Evolutionary conservation across 2,113 vertebrate genomes (phyloP).

Genomic region (Martes martes): DNA sequence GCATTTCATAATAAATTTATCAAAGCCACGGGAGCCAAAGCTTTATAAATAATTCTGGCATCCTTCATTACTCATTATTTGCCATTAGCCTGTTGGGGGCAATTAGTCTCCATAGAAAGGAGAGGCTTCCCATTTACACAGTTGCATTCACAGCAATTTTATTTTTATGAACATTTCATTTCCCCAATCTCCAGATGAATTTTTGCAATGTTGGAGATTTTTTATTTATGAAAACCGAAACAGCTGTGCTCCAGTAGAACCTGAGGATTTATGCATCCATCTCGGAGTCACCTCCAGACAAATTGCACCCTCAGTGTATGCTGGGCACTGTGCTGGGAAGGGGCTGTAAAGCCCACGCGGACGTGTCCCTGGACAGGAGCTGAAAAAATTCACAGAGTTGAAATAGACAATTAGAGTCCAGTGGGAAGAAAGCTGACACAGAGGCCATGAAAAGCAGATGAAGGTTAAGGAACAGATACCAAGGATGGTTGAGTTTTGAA

Average conservation of each 20-base stretch:
- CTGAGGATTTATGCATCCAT: no score
- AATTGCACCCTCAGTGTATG: accelerated
- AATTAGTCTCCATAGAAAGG: not conserved
- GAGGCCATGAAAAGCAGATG: not conserved
- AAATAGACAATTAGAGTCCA: not conserved
- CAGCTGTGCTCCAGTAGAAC: not conserved
- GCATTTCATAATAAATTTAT: conserved; percentile 20
- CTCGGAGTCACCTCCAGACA: not conserved
- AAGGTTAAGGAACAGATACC: not conserved
- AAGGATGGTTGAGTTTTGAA: not conserved
- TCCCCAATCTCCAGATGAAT: not conserved
- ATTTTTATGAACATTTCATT: not conserved
- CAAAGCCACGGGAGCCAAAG: not conserved
- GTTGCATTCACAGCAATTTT: not conserved
- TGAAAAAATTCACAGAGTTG: not conserved
- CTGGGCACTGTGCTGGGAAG: not conserved
- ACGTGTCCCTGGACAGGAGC: not conserved
- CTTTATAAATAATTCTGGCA: conserved; percentile 36
- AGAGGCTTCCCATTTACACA: not conserved
- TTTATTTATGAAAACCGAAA: not conserved
- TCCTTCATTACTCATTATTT: not conserved
- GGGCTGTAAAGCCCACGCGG: not conserved
- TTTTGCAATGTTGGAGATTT: not conserved
- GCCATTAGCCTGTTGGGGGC: not conserved
- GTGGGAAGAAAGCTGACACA: not conserved